Base-by-base conservation (phyloP, 1,140 invertebrate species). In the Lordiphosa stackelbergi region DNA sequence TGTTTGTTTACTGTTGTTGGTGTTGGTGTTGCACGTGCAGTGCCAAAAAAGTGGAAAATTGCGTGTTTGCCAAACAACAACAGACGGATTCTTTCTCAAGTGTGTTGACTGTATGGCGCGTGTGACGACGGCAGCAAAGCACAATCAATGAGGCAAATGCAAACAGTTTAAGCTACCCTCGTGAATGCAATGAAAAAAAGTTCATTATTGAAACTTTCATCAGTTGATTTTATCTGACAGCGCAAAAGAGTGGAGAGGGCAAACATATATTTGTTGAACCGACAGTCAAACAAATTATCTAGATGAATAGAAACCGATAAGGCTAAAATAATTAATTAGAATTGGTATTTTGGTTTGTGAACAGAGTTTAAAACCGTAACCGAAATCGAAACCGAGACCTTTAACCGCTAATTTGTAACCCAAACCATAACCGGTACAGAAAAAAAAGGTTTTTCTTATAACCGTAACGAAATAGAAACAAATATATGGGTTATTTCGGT, bases 91-190 rank as follows among this genome's bases (percentile, higher is more conserved):
- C 47, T 58, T 28, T 10, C 49, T 69, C 66, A 70, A 66, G 77
- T 75, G 62, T 79, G 75, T 79, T 79, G 65, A 79, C 75, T 69
- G 62, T 71, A 5, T 72, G 66, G 52, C 72, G 72, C 75, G 77
- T 72, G 77, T 69, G 75, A 69, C n/a, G 10, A 46, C 35, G 58
- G 42, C 49, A 41, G 51, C 62, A 19, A 69, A 57, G 68, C 59
- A 72, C 74, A 79, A 74, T 83, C 77, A 83, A 52, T 83, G 75
- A 77, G 52, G 46, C 75, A 77, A 75, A 56, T 48, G 78, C 69
- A 81, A 81, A 81, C 77, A 81, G 77, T 81, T 81, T 83, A 81
- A 65, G 72, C 69, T 54, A 60, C 77, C 77, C 74, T 70, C 75
- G 74, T 37, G 11, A n/a, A 58, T 49, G 24, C 34, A 10, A 11